Conservation (phyloP, 1,140 invertebrate genomes). For the Drosophila littoralis region DNA sequence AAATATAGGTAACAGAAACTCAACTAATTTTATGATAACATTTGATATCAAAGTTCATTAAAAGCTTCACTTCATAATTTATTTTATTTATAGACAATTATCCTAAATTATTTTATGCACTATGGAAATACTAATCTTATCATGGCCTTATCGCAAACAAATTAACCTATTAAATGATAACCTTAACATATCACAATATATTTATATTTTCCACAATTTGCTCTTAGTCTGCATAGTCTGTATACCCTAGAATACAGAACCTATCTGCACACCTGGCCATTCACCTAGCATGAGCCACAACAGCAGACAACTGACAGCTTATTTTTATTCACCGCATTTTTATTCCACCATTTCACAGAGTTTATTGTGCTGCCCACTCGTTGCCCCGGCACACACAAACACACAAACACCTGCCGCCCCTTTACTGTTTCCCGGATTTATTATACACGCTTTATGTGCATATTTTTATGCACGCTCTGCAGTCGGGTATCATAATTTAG, state of each 20-base stretch:
- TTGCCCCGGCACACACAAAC: neutral
- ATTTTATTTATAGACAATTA: too few relatives aligned
- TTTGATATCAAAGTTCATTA: too few relatives aligned
- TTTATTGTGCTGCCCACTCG: constrained; percentile 42
- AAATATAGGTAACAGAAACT: too few relatives aligned
- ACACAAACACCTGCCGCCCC: neutral
- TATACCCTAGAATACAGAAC: constrained; percentile 17
- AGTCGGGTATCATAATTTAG: neutral
- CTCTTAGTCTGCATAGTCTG: constrained; percentile 1
- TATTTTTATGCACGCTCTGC: constrained; percentile 70
- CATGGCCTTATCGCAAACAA: too few relatives aligned
- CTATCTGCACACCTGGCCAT: constrained; percentile 38
- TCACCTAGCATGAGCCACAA: constrained; percentile 26
- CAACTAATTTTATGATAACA: neutral
- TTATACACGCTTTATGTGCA: constrained; percentile 78
- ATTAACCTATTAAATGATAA: too few relatives aligned
- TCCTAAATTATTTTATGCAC: too few relatives aligned
- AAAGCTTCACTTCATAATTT: too few relatives aligned
- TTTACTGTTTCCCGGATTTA: constrained; percentile 34
- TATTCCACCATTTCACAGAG: constrained; percentile 44
- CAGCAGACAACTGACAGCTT: constrained; percentile 44
- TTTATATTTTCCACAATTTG: too few relatives aligned
- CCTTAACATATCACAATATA: too few relatives aligned
- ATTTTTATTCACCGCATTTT: constrained; percentile 55
- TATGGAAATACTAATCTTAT: too few relatives aligned